Evolutionary conservation across 2,113 vertebrate genomes (phyloP), one percentile per base, ranked within the genome.

Genomic region (Macaca mulatta): DNA sequence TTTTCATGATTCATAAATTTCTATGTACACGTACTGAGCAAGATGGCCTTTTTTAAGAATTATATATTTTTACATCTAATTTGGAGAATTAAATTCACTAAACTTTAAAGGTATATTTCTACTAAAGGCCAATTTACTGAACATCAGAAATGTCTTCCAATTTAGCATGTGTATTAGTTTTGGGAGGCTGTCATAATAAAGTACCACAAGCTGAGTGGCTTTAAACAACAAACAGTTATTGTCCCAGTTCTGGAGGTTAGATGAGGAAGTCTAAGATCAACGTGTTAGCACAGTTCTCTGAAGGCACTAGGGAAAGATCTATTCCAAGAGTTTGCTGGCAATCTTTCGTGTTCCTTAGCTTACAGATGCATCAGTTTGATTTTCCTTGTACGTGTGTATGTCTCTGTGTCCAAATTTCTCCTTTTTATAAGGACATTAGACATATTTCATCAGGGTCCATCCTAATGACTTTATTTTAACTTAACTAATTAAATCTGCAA

Each of bases 81-180:
- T 38, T 69, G 61, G 38, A 30, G 67, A 87, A 94, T 94, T 93
- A 90, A 92, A 92, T 35, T 79, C 85, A 18, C 25, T 84, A 87
- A 90, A 97, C 50, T 96, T 83, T 90, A 95, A 96, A 96, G 93
- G 88, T 78, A 61, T 27, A 69, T 78, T 94, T 96, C 84, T 79
- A 85, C 57, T 85, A 85, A 90, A 90, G 59, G 57, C 11, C 43
- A 92, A 89, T 82, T 89, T 88, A 82, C 59, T 81, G 43, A 83
- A 75, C 43, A 74, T 55, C 70, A 82, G 72, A 96, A 80, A 93
- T 69, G 75, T 83, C 82, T 94, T 96, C 75, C 69, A 95, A 83
- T 72, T 89, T 55, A 45, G 50, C 59, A 55, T 55, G 52, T 93
- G 48, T 91, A 52, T 89, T 95, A 45, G 45, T 84, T 83, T 96